phyloP scores from a whole-genome alignment of 2,113 vertebrate species.

The Ellobius talpinus region DNA sequence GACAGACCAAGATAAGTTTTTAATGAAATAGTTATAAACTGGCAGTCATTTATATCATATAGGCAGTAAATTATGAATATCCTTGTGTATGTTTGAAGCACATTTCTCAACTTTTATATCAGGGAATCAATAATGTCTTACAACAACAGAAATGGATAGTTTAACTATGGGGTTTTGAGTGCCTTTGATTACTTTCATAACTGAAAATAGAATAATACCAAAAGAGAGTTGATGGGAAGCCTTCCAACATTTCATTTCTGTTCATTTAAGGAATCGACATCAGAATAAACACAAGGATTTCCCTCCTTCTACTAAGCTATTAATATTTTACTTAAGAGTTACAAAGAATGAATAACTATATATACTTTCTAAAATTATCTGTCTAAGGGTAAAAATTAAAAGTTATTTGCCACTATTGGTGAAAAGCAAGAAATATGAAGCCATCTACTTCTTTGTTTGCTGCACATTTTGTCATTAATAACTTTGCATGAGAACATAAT shows the following conservation, averaged over 20 bases:
- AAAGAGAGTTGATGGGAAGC: not conserved
- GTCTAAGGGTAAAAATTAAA: not conserved
- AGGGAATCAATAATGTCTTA: not conserved
- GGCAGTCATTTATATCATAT: not conserved
- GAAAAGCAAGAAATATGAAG: conserved; percentile 20
- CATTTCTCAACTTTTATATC: not conserved
- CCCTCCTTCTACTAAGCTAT: not conserved
- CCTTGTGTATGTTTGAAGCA: not conserved
- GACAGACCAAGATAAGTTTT: not conserved
- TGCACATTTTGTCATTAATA: conserved; percentile 13
- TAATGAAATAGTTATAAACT: conserved; percentile 25
- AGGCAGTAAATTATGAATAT: not conserved
- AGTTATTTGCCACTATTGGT: not conserved
- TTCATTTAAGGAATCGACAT: not conserved
- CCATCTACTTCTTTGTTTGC: not conserved
- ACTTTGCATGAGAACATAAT: not conserved
- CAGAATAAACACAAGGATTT: conserved; percentile 36
- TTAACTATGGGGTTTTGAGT: not conserved
- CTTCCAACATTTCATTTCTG: not conserved
- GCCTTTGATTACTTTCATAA: not conserved
- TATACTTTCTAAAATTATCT: not conserved
- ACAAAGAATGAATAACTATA: not conserved
- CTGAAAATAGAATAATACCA: conserved; percentile 10
- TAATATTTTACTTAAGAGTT: not conserved
- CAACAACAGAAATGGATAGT: not conserved